Base-by-base conservation (phyloP, 2,888 invertebrate species). In the Caenorhabditis doughertyi region DNA sequence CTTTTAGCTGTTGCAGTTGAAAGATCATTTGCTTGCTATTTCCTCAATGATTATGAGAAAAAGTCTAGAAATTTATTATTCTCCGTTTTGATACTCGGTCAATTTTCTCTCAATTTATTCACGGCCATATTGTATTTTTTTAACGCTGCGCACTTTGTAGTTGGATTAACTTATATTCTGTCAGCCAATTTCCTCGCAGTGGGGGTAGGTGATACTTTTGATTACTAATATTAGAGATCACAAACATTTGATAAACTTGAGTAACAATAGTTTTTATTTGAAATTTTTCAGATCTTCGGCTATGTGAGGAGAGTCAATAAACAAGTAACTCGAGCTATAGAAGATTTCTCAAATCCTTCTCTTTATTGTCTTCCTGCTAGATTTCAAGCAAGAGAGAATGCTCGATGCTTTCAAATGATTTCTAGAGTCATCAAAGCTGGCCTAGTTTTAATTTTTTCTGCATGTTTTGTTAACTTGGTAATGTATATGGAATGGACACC, bases 311-410 rank as follows among this genome's bases (percentile, higher is more conserved):
- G 65, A 21, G 53, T 73, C 27, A 80, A 80, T 21, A 18, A 21
- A 11, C 32, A 35, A 21, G 67, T 73, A 8, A 60, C n/a, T 7
- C 16, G 27, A 0, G 23, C 47, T 0, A 42, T 80, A 18, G 80
- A 67, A 25, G 60, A 68, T 11, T 73, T 65, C n/a, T 49, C 68
- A 0, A 73, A 62, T 25, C 67, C 74, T 3, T 58, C 56, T 1
- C 25, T 44, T 16, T 73, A 80, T 16, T 70, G 70, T n/a, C 53
- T 80, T 35, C 53, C 72, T 1, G 72, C 80, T 2, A 16, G 73
- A 16, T 80, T 73, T 39, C 80, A 80, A 47, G 80, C 55, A 0
- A 39, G 60, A 23, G 80, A 80, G 47, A 80, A 80, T 51, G 49
- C 58, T 0, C 11, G 62, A 35, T 70, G 64, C 21, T 79, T 79